A percentile compares a stretch with the other conserved stretches of the same genome.
These are phyloP conservation scores for Phaethornis superciliosus DNA, from an alignment of 2,113 vertebrate genomes.

Conservation along the genomic window DNA sequence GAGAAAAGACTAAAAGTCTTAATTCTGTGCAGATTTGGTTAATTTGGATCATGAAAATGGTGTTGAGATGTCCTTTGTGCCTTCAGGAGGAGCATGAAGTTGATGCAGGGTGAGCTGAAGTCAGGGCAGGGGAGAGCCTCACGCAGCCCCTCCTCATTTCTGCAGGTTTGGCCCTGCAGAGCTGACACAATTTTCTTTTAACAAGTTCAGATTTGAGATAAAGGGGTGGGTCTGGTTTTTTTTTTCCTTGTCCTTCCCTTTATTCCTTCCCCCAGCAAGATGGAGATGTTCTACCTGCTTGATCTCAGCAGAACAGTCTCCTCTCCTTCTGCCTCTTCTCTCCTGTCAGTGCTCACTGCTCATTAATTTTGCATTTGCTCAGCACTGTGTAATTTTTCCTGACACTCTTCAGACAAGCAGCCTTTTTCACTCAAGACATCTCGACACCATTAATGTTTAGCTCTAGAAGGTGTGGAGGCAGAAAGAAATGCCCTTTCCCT, in stretches of 20 bases:
- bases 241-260: background rate
- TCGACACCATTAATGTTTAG: background rate
- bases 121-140: background rate
- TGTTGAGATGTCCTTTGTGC: background rate
- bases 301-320: background rate
- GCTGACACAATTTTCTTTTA: background rate
- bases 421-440: background rate
- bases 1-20: background rate
- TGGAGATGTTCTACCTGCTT: constrained; percentile 15
- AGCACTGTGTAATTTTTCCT: constrained; percentile 32
- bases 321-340: background rate
- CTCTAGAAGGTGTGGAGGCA: background rate
- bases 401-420: constrained; percentile 36
- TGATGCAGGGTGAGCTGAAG: background rate
- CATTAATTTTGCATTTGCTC: constrained; percentile 32
- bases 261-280: background rate
- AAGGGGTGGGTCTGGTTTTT: background rate
- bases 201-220: background rate
- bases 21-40: background rate
- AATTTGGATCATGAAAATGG: background rate
- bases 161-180: background rate
- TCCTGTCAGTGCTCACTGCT: background rate
- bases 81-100: background rate
- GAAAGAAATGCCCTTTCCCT: background rate
- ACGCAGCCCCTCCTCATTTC: background rate